Evolutionary conservation across 2,888 invertebrate genomes (phyloP).

Genomic region (Cepaea hortensis): DNA sequence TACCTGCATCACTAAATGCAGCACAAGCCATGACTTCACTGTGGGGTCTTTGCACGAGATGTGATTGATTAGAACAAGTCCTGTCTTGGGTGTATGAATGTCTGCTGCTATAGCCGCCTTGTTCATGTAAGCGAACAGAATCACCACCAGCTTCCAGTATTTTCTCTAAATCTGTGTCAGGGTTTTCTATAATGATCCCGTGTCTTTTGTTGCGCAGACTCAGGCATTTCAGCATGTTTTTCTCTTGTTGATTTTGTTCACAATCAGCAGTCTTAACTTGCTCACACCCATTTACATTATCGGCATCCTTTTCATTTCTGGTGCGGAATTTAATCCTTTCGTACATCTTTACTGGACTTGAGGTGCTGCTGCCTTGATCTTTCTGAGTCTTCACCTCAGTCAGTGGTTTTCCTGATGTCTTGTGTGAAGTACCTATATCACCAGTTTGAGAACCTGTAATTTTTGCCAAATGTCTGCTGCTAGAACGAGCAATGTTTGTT

Average conservation of each 20-base stretch:
- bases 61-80: too few species aligned
- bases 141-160: neutral
- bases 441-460: neutral
- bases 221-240: neutral
- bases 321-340: neutral
- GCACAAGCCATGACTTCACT: neutral
- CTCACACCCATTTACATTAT: neutral
- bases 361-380: conserved; percentile 38
- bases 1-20: neutral
- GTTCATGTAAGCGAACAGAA: neutral
- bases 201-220: conserved; percentile 18
- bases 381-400: conserved; percentile 21
- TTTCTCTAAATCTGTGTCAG: neutral
- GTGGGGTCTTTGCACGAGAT: neutral
- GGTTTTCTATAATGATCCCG: conserved; percentile 10
- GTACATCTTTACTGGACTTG: conserved; percentile 35
- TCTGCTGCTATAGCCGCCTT: neutral
- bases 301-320: neutral
- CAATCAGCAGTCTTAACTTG: neutral
- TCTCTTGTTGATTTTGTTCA: conserved; percentile 4
- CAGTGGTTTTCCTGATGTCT: neutral
- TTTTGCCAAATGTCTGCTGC: neutral
- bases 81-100: neutral
- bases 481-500: neutral
- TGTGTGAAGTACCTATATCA: neutral